Percentiles rank a stretch among this genome's conserved stretches.
These are phyloP conservation scores for Aplochiton taeniatus DNA, from an alignment of 2,797 vertebrate species.

Conservation along the genomic window DNA sequence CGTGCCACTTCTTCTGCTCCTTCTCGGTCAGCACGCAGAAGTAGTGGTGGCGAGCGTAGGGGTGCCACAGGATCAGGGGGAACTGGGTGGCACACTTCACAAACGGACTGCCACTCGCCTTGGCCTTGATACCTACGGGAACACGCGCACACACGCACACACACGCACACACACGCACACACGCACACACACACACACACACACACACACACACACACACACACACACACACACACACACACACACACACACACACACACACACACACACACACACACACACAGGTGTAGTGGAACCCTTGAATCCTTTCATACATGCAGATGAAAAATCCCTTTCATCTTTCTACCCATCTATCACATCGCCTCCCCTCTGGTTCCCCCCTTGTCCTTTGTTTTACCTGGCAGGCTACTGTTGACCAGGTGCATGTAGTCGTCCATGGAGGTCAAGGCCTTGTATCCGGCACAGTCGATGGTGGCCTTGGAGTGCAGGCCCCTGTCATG, in stretches of 20 bases:
- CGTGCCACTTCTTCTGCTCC: conserved; percentile 92
- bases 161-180: background rate
- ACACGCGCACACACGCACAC: conserved; percentile 4
- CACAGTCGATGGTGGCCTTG: conserved; percentile 84
- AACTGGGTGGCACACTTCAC: conserved; percentile 86
- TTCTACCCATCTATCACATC: background rate
- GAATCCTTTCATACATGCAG: background rate
- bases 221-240: background rate
- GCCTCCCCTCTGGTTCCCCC: background rate
- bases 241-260: too few species aligned
- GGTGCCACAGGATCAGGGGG: conserved; percentile 94
- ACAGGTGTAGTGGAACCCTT: background rate
- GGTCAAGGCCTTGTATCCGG: conserved; percentile 88
- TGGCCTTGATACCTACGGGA: conserved; percentile 78
- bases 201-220: background rate
- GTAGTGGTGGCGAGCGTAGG: conserved; percentile 87
- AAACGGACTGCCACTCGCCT: conserved; percentile 74
- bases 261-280: background rate
- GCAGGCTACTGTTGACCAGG: conserved; percentile 83
- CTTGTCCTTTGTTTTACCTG: conserved; percentile 74
- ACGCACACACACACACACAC: background rate
- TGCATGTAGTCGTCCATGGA: conserved; percentile 90
- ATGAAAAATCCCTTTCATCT: background rate
- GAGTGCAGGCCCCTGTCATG: conserved; percentile 83
- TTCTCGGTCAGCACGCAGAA: conserved; percentile 92